Conservation (phyloP, 1,140 invertebrate species). For the Drosophila persimilis region DNA sequence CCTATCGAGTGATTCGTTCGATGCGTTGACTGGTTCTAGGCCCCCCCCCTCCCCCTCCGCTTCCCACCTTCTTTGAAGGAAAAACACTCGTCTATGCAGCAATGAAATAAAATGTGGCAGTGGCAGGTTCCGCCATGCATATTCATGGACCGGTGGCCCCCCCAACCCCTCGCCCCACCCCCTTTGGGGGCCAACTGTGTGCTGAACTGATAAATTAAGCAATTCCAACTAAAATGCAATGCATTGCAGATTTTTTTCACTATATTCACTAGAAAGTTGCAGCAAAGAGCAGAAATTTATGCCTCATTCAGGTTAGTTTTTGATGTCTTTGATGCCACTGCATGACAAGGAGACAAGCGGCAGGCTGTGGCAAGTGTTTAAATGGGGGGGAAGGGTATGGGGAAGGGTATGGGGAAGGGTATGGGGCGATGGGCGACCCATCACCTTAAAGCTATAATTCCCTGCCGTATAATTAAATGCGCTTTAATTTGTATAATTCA, state of each 20-base stretch:
- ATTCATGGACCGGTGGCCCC: conserved; percentile 26
- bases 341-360: conserved; percentile 40
- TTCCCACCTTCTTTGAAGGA: conserved; percentile 4
- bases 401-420: neutral
- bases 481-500: conserved; percentile 68
- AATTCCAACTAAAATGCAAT: conserved; percentile 68
- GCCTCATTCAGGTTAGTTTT: conserved; percentile 74
- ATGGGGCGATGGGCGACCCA: conserved; percentile 29
- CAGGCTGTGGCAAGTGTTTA: conserved; percentile 26
- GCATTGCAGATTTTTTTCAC: conserved; percentile 64
- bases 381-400: conserved; percentile 29
- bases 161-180: conserved; percentile 15
- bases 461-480: conserved; percentile 61
- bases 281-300: conserved; percentile 59
- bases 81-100: conserved; percentile 28
- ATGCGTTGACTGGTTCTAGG: conserved; percentile 6
- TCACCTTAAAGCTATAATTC: conserved; percentile 69
- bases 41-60: too few relatives aligned
- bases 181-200: conserved; percentile 60
- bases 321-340: conserved; percentile 75
- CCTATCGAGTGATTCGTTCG: too few relatives aligned
- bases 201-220: conserved; percentile 79
- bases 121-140: conserved; percentile 45
- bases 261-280: conserved; percentile 60
- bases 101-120: conserved; percentile 49